Conservation (phyloP, 2,888 invertebrate species). For the Spodoptera picta region DNA sequence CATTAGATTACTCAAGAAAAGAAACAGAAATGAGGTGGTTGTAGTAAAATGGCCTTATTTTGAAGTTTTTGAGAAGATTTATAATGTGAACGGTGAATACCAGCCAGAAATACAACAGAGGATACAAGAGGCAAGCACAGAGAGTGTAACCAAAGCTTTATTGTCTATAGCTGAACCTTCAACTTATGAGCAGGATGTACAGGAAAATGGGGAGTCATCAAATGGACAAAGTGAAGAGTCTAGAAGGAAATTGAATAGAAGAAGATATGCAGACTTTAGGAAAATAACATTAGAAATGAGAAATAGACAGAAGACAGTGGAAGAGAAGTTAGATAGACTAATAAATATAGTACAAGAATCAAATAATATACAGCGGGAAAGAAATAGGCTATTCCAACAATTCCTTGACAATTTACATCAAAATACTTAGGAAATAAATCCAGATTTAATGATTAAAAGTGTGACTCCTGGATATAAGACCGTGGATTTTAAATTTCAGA, state of each 20-base stretch:
- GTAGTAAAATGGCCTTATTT: constrained; percentile 84
- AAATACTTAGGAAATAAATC: constrained; percentile 49
- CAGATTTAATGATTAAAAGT: not conserved
- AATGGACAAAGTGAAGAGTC: constrained; percentile 70
- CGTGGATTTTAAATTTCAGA: no score
- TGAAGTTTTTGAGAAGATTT: constrained; percentile 81
- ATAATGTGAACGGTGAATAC: constrained; percentile 78
- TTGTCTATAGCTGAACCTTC: constrained; percentile 71
- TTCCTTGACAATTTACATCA: constrained; percentile 76
- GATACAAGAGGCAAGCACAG: constrained; percentile 73
- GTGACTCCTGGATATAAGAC: no score
- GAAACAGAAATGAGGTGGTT: constrained; percentile 68
- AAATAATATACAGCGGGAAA: constrained; percentile 81
- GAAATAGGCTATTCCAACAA: constrained; percentile 80
- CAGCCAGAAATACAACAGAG: constrained; percentile 80
- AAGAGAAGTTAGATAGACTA: constrained; percentile 82
- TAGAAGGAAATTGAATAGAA: constrained; percentile 70
- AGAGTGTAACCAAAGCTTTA: constrained; percentile 77
- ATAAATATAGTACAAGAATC: constrained; percentile 85
- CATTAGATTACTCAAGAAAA: constrained; percentile 78
- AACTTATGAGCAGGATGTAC: constrained; percentile 59
- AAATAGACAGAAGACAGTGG: constrained; percentile 80
- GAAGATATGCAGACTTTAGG: constrained; percentile 76
- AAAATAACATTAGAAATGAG: constrained; percentile 81
- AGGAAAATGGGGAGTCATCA: constrained; percentile 70